Percentiles rank a stretch among this genome's conserved stretches.
Evolutionary conservation across 2,888 invertebrate genomes (phyloP).

Genomic region (Oligia strigilis): DNA sequence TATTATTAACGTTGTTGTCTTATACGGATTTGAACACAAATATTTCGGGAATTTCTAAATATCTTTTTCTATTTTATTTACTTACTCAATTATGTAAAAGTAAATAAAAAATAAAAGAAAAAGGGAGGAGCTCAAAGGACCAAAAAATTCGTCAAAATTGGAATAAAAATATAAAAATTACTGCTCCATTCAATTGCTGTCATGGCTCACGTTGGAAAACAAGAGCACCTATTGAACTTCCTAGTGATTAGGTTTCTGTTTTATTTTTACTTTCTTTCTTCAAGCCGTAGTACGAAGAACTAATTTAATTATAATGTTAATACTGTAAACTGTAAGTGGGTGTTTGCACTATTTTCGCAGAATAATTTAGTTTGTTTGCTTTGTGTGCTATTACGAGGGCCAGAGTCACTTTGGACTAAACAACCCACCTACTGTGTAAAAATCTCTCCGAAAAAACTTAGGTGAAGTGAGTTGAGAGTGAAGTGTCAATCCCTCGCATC

Average conservation of each 20-base stretch:
- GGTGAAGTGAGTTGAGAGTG: background rate
- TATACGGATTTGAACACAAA: background rate
- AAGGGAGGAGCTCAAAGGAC: background rate
- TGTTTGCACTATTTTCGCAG: background rate
- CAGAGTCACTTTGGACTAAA: background rate
- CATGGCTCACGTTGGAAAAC: constrained; percentile 75
- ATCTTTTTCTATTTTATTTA: no score
- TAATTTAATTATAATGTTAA: constrained; percentile 45
- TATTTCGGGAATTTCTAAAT: background rate
- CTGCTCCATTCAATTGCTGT: constrained; percentile 72
- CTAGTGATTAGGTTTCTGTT: constrained; percentile 82
- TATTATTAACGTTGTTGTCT: background rate
- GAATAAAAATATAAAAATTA: background rate
- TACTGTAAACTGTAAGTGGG: constrained; percentile 28
- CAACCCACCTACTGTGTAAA: background rate
- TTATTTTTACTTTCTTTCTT: constrained; percentile 70
- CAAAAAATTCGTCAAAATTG: background rate
- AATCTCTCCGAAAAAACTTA: background rate
- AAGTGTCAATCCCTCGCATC: background rate
- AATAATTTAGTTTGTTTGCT: background rate
- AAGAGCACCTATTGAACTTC: constrained; percentile 79
- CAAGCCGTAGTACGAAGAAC: constrained; percentile 52
- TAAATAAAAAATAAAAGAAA: background rate
- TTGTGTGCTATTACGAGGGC: background rate
- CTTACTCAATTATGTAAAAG: no score